These are phyloP conservation scores for Lithobius niger DNA, from an alignment of 1,140 invertebrate species.

Conservation along the genomic window DNA sequence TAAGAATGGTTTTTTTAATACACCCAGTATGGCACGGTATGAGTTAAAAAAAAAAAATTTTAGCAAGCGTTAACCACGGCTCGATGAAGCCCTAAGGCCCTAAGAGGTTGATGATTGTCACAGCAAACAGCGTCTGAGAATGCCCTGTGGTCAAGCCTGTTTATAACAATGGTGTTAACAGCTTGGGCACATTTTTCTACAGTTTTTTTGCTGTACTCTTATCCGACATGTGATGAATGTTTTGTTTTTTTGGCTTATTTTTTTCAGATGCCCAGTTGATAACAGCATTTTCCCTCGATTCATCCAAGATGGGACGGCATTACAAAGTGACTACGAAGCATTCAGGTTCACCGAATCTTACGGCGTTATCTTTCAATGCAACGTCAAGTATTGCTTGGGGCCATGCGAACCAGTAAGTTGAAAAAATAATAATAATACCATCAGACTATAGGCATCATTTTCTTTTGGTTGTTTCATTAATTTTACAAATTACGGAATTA, in stretches of 20 bases:
- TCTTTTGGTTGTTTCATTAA: no score
- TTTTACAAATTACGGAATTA: no score
- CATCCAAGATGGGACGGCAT: constrained; percentile 58
- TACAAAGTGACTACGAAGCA: constrained; percentile 84
- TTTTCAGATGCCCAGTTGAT: constrained; percentile 70
- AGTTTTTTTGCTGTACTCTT: background rate
- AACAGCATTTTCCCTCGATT: constrained; percentile 73
- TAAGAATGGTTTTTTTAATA: no score
- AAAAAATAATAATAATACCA: no score
- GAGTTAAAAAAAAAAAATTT: no score
- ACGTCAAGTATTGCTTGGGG: constrained; percentile 89
- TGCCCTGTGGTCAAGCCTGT: no score
- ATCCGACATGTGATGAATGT: background rate
- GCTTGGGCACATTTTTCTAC: background rate
- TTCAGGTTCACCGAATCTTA: constrained; percentile 93
- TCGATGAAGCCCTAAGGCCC: no score
- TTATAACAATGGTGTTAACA: background rate
- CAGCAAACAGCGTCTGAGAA: no score
- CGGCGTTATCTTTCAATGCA: constrained; percentile 93
- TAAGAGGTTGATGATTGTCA: no score
- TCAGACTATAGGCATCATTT: no score
- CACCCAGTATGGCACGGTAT: no score
- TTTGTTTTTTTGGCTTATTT: background rate
- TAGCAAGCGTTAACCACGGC: no score
- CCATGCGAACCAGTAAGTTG: constrained; percentile 77